Evolutionary conservation across 2,888 invertebrate species (phyloP).

Genomic region (Lamproptera curius): DNA sequence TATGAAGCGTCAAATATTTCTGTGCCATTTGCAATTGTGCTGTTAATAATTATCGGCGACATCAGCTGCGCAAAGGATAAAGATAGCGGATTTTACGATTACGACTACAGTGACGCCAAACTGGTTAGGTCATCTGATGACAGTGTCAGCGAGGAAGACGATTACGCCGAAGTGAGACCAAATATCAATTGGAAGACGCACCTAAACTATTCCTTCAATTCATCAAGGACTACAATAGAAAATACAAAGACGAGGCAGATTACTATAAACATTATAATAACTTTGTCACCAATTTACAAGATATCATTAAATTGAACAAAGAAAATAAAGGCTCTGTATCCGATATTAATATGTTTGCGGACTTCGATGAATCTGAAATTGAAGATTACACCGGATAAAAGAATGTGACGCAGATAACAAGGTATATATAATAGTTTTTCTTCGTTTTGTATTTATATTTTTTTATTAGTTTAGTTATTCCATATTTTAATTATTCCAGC

Average conservation of each 20-base stretch:
- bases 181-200: slow-evolving; percentile 49
- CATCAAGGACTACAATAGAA: slow-evolving; percentile 40
- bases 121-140: slow-evolving; percentile 19
- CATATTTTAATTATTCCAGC: no score
- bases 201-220: slow-evolving; percentile 44
- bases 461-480: background rate
- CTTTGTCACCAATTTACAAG: slow-evolving; percentile 45
- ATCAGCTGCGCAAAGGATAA: no score
- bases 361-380: slow-evolving; percentile 38
- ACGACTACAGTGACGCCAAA: slow-evolving; percentile 15
- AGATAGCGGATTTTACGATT: slow-evolving; percentile 22
- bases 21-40: no score
- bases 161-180: slow-evolving; percentile 29
- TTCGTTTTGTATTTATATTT: background rate
- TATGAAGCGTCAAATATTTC: slow-evolving; percentile 28
- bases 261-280: slow-evolving; percentile 38
- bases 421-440: no score
- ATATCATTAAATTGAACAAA: slow-evolving; percentile 48
- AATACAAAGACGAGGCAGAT: slow-evolving; percentile 43
- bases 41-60: no score
- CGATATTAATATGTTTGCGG: slow-evolving; percentile 53
- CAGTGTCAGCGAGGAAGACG: slow-evolving; percentile 20
- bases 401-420: background rate
- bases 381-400: slow-evolving; percentile 14
- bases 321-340: slow-evolving; percentile 29